phyloP scores from a whole-genome alignment of 1,140 invertebrate genomes.

The Ostrea denselamellosa region DNA sequence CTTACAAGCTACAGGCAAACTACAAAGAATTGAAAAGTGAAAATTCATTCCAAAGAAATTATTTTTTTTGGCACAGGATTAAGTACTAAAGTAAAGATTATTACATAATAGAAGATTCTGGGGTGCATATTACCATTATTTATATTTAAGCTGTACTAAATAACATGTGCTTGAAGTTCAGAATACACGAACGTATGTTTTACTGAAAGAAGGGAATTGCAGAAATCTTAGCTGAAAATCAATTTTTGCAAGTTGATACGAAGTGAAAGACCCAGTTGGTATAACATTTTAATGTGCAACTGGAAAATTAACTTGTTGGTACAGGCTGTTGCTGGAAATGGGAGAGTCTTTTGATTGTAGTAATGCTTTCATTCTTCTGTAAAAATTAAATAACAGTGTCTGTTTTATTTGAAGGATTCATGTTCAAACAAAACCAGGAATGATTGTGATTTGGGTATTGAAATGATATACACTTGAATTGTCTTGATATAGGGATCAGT shows the following conservation, averaged over 20 bases:
- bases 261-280: not conserved
- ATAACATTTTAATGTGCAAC: not conserved
- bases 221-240: not conserved
- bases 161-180: not conserved
- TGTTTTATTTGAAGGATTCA: not conserved
- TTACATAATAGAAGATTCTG: not conserved
- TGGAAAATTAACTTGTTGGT: not conserved
- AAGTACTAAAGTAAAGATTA: not conserved
- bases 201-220: not conserved
- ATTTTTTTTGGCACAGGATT: not conserved
- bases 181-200: constrained; percentile 34
- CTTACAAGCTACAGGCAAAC: not conserved
- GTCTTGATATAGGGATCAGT: not conserved
- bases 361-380: not conserved
- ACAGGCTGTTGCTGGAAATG: not conserved
- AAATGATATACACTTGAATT: not conserved
- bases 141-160: constrained; percentile 1
- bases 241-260: not conserved
- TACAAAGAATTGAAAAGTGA: not conserved
- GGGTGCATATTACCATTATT: not conserved
- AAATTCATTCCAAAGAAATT: not conserved
- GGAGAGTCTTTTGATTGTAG: not conserved
- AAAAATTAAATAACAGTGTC: not conserved
- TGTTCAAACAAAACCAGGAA: constrained; percentile 31
- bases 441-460: not conserved